Evolutionary conservation across 2,888 invertebrate genomes (phyloP).

Genomic region (Oscheius sp.): DNA sequence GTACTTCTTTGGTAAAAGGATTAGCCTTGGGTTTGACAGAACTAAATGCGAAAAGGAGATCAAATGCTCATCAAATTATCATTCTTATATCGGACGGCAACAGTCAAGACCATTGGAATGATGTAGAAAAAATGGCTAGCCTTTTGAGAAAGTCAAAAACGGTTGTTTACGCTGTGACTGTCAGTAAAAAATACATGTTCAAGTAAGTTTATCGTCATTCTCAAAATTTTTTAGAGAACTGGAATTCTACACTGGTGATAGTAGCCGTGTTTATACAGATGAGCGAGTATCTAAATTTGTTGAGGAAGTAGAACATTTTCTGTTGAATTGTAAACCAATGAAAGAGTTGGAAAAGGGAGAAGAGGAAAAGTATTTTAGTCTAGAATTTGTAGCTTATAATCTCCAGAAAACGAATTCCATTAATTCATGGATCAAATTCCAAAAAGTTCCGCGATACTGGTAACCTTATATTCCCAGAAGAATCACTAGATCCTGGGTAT

Average conservation of each 20-base stretch:
- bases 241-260: conserved; percentile 42
- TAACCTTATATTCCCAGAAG: neutral
- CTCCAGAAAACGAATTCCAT: neutral
- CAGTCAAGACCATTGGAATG: conserved; percentile 56
- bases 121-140: conserved; percentile 42
- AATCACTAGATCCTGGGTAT: neutral
- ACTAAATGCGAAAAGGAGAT: conserved; percentile 40
- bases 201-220: conserved; percentile 30
- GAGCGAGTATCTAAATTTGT: conserved; percentile 54
- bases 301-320: conserved; percentile 36
- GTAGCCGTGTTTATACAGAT: conserved; percentile 59
- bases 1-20: conserved; percentile 57
- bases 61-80: conserved; percentile 49
- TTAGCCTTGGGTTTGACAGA: conserved; percentile 51
- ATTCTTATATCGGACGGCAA: conserved; percentile 62
- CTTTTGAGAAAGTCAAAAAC: conserved; percentile 37
- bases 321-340: conserved; percentile 4
- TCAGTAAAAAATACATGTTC: conserved; percentile 56
- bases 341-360: neutral
- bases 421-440: neutral
- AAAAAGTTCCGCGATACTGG: conserved; percentile 13
- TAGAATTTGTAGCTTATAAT: neutral
- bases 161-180: conserved; percentile 57
- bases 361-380: neutral
- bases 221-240: conserved; percentile 35